Evolutionary conservation across 2,113 vertebrate species (phyloP).

Genomic region (Cephalopholis sonnerati): DNA sequence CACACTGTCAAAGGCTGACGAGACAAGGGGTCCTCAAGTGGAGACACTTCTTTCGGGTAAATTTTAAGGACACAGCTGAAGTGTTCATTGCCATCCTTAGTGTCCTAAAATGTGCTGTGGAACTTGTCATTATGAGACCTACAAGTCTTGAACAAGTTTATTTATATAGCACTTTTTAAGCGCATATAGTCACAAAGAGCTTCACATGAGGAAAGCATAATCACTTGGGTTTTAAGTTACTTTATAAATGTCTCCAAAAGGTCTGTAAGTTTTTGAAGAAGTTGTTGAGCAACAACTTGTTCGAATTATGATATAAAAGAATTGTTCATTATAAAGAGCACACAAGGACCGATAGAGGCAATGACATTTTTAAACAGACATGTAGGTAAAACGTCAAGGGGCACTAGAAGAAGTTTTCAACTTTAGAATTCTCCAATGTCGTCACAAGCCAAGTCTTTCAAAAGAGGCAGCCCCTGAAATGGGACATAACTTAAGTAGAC

Average conservation of each 20-base stretch:
- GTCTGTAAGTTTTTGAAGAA: not conserved
- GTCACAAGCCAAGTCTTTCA: slow-evolving; percentile 40
- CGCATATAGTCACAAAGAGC: not conserved
- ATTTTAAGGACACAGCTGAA: slow-evolving; percentile 10
- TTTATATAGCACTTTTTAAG: not conserved
- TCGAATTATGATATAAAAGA: not conserved
- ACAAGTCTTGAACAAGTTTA: not conserved
- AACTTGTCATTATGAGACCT: not conserved
- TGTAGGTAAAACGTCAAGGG: slow-evolving; percentile 28
- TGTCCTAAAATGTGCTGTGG: not conserved
- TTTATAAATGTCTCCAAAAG: too few species aligned
- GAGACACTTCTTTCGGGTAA: not conserved
- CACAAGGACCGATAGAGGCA: not conserved
- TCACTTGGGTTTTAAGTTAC: too few species aligned
- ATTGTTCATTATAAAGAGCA: not conserved
- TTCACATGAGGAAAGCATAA: not conserved
- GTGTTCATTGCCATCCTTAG: not conserved
- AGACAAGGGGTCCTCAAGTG: slow-evolving; percentile 2
- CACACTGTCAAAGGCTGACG: not conserved
- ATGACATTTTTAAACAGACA: slow-evolving; percentile 5
- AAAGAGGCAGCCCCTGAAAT: slow-evolving; percentile 38
- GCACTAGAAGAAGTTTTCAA: slow-evolving; percentile 9
- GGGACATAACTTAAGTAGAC: slow-evolving; percentile 60
- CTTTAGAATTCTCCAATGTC: slow-evolving; percentile 25
- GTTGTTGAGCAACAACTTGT: not conserved